A percentile compares a stretch with the other conserved stretches of the same genome.
phyloP scores from a whole-genome alignment of 1,140 invertebrate species.

The Venustaconcha ellipsiformis region DNA sequence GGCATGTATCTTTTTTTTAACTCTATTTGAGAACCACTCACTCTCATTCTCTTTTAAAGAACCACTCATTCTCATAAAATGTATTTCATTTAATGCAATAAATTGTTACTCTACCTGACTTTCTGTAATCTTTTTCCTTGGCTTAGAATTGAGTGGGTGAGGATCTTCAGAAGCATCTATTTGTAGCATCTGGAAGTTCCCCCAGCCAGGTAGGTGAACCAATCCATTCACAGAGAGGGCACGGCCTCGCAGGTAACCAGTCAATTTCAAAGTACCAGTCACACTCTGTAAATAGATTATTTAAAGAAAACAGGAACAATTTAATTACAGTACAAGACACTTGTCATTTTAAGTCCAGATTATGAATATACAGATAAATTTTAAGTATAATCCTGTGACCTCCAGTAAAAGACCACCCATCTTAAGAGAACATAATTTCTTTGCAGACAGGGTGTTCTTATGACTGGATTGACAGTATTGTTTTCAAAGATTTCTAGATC shows the following conservation, averaged over 20 bases:
- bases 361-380: not conserved
- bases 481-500: too few relatives aligned
- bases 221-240: slow-evolving; percentile 86
- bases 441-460: not conserved
- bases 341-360: not conserved
- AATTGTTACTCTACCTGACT: not conserved
- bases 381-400: not conserved
- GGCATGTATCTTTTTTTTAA: too few relatives aligned
- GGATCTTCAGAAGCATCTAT: slow-evolving; percentile 84
- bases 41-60: too few relatives aligned
- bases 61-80: not conserved
- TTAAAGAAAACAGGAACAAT: not conserved
- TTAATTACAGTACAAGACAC: not conserved
- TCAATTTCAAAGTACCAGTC: slow-evolving; percentile 83
- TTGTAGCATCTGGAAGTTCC: slow-evolving; percentile 90
- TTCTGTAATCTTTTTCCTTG: slow-evolving; percentile 31
- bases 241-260: slow-evolving; percentile 85
- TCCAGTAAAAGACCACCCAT: not conserved
- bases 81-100: not conserved
- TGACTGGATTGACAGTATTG: not conserved
- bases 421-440: not conserved
- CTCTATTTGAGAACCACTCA: too few relatives aligned
- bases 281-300: slow-evolving; percentile 44
- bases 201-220: slow-evolving; percentile 90
- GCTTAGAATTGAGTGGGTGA: slow-evolving; percentile 72